Percentiles rank a stretch among this genome's conserved stretches.
Evolutionary conservation across 2,113 vertebrate species (phyloP).

Genomic region (Mandrillus leucophaeus): DNA sequence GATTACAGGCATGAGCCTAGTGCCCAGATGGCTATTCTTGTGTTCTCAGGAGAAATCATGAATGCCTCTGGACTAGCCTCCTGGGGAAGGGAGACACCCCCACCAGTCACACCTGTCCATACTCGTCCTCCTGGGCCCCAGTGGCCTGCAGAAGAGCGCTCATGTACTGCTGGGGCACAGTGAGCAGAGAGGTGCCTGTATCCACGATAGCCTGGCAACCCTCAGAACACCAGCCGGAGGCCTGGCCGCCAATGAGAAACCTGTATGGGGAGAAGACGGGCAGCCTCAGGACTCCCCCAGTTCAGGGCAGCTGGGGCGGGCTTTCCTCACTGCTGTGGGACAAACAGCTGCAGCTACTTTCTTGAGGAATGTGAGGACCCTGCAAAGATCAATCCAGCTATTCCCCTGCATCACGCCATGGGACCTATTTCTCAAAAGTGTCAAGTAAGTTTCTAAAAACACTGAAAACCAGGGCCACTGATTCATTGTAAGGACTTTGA

Average conservation of each 20-base stretch:
- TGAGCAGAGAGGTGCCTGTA: slow-evolving; percentile 86
- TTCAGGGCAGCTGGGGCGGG: not conserved
- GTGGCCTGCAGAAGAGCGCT: slow-evolving; percentile 72
- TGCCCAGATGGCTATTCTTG: not conserved
- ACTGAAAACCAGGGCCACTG: not conserved
- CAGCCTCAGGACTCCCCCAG: not conserved
- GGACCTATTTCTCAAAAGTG: not conserved
- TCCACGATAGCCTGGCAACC: slow-evolving; percentile 90
- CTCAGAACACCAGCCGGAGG: slow-evolving; percentile 74
- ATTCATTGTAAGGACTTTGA: not conserved
- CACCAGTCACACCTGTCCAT: slow-evolving; percentile 81
- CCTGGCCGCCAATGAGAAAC: slow-evolving; percentile 74
- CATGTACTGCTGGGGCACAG: slow-evolving; percentile 79
- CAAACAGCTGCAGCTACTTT: not conserved
- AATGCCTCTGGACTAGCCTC: not conserved
- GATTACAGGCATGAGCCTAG: too few species aligned
- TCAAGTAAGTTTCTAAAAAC: not conserved
- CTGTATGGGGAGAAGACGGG: slow-evolving; percentile 44
- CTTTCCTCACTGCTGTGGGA: not conserved
- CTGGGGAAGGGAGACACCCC: fast-evolving
- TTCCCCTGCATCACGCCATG: not conserved
- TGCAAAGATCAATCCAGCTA: not conserved
- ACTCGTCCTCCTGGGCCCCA: slow-evolving; percentile 61
- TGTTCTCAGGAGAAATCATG: slow-evolving; percentile 38
- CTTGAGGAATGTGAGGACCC: not conserved